Conservation (phyloP, 1,140 invertebrate species). For the Drosophila nigrodunni region DNA sequence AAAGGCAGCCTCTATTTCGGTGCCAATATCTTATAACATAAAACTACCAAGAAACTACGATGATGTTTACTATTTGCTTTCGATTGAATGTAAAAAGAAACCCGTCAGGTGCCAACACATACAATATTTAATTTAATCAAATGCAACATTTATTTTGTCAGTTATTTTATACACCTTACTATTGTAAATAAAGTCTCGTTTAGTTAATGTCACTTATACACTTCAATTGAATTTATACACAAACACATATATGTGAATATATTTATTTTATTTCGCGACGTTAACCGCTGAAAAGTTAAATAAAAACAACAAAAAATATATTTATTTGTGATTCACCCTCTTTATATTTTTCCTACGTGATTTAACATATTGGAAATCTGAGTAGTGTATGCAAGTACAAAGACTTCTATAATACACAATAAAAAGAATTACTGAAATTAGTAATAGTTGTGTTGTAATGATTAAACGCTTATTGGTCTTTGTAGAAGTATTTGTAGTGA, state of each 20-base stretch:
- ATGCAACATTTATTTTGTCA: slow-evolving; percentile 47
- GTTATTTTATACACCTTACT: slow-evolving; percentile 10
- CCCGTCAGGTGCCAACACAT: slow-evolving; percentile 27
- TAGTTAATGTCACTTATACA: neutral
- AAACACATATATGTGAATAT: slow-evolving; percentile 1
- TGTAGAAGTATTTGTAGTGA: slow-evolving; percentile 18
- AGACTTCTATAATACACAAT: neutral
- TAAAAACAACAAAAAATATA: slow-evolving; percentile 1
- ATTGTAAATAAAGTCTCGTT: slow-evolving; percentile 3
- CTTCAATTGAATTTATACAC: neutral
- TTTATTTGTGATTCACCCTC: slow-evolving; percentile 24
- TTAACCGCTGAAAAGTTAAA: slow-evolving; percentile 4
- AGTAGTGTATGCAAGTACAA: slow-evolving; percentile 27
- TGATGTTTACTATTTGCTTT: slow-evolving; percentile 50
- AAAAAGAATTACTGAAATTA: slow-evolving; percentile 1
- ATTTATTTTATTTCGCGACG: slow-evolving; percentile 13
- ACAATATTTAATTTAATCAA: slow-evolving; percentile 49
- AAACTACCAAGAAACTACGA: slow-evolving; percentile 44
- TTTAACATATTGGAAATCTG: slow-evolving; percentile 23
- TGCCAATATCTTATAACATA: slow-evolving; percentile 33
- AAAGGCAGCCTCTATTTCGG: slow-evolving; percentile 5
- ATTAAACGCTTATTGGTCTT: slow-evolving; percentile 20
- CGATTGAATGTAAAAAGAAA: slow-evolving; percentile 57
- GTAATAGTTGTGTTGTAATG: slow-evolving; percentile 15
- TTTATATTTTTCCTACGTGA: slow-evolving; percentile 33